Evolutionary conservation across 2,113 vertebrate species (phyloP).

Genomic region (Hystrix cristata): DNA sequence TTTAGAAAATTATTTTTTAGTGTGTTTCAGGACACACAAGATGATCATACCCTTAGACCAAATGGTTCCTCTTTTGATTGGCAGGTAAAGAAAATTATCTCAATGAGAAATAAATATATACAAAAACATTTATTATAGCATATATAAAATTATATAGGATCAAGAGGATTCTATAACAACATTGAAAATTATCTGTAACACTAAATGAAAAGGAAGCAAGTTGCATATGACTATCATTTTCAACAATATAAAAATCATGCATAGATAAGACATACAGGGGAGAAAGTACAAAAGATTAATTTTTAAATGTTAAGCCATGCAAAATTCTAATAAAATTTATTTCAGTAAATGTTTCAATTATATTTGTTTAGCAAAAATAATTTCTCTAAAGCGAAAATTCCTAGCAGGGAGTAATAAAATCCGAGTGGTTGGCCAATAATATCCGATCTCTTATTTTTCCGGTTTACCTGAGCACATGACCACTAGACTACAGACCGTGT

Average conservation of each 20-base stretch:
- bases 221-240: not conserved
- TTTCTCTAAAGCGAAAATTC: slow-evolving; percentile 16
- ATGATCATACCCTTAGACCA: not conserved
- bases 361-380: slow-evolving; percentile 48
- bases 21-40: not conserved
- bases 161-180: not conserved
- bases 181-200: not conserved
- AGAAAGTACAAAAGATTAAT: not conserved
- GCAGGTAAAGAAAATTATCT: not conserved
- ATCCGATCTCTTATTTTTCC: not conserved
- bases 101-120: not conserved
- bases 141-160: slow-evolving; percentile 5
- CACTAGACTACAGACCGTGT: not conserved
- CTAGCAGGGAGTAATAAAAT: not conserved
- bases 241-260: not conserved
- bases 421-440: not conserved
- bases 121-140: not conserved
- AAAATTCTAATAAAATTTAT: slow-evolving; percentile 31
- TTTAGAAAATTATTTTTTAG: slow-evolving; percentile 49
- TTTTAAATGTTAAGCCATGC: not conserved
- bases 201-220: not conserved
- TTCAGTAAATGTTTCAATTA: not conserved
- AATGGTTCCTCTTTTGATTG: not conserved
- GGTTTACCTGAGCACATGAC: not conserved
- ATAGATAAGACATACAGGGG: not conserved